These are phyloP conservation scores for Lindbergichthys nudifrons DNA, from an alignment of 2,797 vertebrate genomes.

Conservation along the genomic window DNA sequence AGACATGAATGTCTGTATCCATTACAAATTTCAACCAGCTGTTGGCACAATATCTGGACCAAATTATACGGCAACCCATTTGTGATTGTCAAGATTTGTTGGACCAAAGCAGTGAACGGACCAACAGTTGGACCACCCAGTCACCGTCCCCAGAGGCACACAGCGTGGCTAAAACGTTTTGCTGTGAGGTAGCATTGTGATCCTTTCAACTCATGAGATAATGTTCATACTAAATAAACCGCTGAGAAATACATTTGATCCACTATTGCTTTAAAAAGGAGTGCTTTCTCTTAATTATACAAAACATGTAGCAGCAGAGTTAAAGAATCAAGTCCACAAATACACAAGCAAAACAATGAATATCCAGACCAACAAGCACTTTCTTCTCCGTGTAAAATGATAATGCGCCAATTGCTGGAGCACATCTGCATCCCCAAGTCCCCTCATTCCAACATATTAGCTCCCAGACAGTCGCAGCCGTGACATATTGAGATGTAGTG, in stretches of 20 bases:
- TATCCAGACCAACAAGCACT: slow-evolving; percentile 17
- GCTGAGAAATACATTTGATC: not conserved
- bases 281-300: slow-evolving; percentile 1
- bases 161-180: not conserved
- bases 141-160: not conserved
- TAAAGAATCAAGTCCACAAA: slow-evolving; percentile 6
- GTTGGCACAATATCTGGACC: too few relatives aligned
- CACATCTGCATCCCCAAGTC: slow-evolving; percentile 65
- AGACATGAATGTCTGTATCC: too few relatives aligned
- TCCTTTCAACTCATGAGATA: not conserved
- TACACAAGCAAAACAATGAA: slow-evolving; percentile 1
- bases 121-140: not conserved
- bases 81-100: not conserved
- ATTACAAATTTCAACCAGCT: not conserved
- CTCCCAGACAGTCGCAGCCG: slow-evolving; percentile 61
- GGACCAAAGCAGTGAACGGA: not conserved
- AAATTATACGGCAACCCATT: not conserved
- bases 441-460: slow-evolving; percentile 66
- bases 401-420: slow-evolving; percentile 58
- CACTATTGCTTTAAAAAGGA: not conserved
- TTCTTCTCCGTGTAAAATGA: slow-evolving; percentile 42
- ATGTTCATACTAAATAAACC: not conserved
- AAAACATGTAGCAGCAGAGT: slow-evolving; percentile 14
- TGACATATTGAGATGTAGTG: slow-evolving; percentile 82
- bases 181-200: not conserved